These are phyloP conservation scores for Pinctada fucata DNA, from an alignment of 2,888 invertebrate genomes.

Conservation along the genomic window DNA sequence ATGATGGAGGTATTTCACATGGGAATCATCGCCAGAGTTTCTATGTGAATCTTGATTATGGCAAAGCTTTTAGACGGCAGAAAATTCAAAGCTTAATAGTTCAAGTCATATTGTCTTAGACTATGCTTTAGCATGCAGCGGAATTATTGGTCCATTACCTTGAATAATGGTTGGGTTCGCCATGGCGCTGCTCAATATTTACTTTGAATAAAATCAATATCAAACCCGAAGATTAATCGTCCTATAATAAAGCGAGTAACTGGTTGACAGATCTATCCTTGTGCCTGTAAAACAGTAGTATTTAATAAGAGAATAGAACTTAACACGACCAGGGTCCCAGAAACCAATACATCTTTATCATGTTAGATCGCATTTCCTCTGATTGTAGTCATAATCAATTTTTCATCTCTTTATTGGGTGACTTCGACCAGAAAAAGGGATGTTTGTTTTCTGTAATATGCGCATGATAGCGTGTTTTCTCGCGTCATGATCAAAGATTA, in stretches of 20 bases:
- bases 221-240: no score
- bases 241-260: slow-evolving; percentile 6
- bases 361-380: not conserved
- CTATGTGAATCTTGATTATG: no score
- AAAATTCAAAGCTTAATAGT: not conserved
- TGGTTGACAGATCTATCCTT: not conserved
- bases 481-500: no score
- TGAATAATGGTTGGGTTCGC: no score
- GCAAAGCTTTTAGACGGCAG: not conserved
- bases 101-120: not conserved
- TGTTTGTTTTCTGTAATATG: not conserved
- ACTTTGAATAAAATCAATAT: no score
- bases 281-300: slow-evolving; percentile 1
- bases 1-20: not conserved
- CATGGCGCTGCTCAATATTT: no score
- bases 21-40: not conserved
- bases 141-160: no score
- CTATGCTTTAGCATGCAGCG: not conserved
- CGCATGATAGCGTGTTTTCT: not conserved
- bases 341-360: not conserved
- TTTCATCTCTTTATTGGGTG: not conserved
- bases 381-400: not conserved
- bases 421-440: not conserved
- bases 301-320: not conserved
- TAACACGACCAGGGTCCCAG: not conserved